Evolutionary conservation across 2,888 invertebrate genomes (phyloP), one percentile per base, ranked within the genome.

Genomic region (Brenthis ino): DNA sequence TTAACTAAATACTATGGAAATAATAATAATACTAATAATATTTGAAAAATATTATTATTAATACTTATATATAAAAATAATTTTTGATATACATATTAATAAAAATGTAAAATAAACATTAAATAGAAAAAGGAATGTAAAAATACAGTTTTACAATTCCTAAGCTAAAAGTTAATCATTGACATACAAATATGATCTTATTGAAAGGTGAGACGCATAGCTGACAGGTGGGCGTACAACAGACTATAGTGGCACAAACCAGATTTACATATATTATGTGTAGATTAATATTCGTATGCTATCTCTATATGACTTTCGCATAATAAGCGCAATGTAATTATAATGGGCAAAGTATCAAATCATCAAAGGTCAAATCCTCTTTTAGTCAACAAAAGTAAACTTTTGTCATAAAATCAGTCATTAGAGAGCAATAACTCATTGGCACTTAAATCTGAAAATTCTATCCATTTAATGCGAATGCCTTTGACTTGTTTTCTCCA

Each of bases 101-200:
- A 51, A 65, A 60, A 68, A 64, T 63, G 68, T 66, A 65, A 68
- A 71, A 67, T 54, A 57, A 73, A 56, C 47, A 16, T 20, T 69
- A 63, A 66, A 72, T 53, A 67, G 64, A 57, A 65, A 51, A 57
- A 67, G 61, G 67, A 72, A 67, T 72, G 65, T 48, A 69, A 72
- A 71, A 65, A 71, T 67, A 71, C 64, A 70, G 53, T 68, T 69
- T 70, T 63, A 74, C 72, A 72, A 71, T 69, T 66, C 65, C 70
- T 67, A 66, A 65, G 65, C 64, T 65, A 53, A 56, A 68, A 68
- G 61, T 67, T 53, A 75, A 72, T 58, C 50, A 55, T 58, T 37
- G 55, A 54, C 28, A 51, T 54, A 55, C 47, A 66, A 37, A 57
- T 33, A 61, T 20, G 33, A 37, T 55, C 20, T 67, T 13, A 20